These are phyloP conservation scores for Lissocephala sabroskyi DNA, from an alignment of 2,888 invertebrate species.

Conservation along the genomic window DNA sequence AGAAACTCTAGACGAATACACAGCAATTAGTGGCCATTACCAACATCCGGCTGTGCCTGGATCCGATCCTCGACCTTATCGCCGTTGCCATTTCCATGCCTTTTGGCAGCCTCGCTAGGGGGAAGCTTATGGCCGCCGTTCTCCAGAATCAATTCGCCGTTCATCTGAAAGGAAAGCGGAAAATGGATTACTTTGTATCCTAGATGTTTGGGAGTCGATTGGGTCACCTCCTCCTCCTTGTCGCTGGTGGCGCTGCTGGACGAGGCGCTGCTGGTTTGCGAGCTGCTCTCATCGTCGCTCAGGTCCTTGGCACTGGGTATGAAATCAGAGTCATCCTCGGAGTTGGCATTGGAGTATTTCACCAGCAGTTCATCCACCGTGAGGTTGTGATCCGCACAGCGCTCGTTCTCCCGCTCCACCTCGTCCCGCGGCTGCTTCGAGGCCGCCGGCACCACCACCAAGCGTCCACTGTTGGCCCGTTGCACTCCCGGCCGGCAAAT, in stretches of 20 bases:
- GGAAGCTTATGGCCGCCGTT: constrained; percentile 18
- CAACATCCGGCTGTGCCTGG: constrained; percentile 37
- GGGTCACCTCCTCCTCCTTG: constrained; percentile 19
- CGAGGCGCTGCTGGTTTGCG: constrained; percentile 10
- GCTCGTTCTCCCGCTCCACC: too few relatives aligned
- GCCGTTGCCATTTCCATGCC: constrained; percentile 5
- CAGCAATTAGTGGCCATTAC: constrained; percentile 66
- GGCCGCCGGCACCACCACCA: constrained; percentile 7
- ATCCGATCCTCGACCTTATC: constrained; percentile 24
- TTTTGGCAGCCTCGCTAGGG: constrained; percentile 1
- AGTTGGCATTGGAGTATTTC: constrained; percentile 57
- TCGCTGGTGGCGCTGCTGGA: constrained; percentile 17
- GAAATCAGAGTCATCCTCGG: constrained; percentile 67
- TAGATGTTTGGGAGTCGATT: background rate
- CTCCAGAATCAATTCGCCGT: background rate
- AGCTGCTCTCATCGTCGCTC: constrained; percentile 14
- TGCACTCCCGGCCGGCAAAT: constrained; percentile 60
- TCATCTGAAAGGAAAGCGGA: background rate
- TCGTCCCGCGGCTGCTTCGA: constrained; percentile 48
- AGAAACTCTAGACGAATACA: constrained; percentile 34
- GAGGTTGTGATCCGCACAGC: constrained; percentile 34
- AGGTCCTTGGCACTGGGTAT: constrained; percentile 45
- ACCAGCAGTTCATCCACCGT: constrained; percentile 57
- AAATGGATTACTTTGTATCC: constrained; percentile 15
- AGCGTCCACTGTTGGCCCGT: constrained; percentile 20